Conservation (phyloP, 2,113 vertebrate species). For the Oplegnathus fasciatus region DNA sequence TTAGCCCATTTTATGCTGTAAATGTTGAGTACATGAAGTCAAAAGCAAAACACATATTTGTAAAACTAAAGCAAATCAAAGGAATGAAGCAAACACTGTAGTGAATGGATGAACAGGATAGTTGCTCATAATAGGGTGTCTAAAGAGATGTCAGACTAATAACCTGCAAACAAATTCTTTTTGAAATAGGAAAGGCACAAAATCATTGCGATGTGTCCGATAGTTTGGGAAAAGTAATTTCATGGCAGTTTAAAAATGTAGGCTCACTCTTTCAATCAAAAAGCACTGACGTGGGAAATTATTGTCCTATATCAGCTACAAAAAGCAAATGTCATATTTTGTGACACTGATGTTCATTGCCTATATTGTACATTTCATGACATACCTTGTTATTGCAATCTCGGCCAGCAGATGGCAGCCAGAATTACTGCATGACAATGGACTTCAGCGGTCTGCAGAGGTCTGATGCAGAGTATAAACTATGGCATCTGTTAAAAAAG, state of each 20-base stretch:
- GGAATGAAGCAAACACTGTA: too few species aligned
- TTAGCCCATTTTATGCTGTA: background rate
- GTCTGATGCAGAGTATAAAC: background rate
- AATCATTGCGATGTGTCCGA: background rate
- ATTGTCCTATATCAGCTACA: background rate
- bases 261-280: background rate
- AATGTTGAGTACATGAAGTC: background rate
- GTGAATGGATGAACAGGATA: background rate
- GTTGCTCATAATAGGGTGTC: background rate
- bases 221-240: background rate
- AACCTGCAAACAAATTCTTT: background rate
- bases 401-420: conserved; percentile 70
- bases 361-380: background rate
- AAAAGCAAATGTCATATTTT: background rate
- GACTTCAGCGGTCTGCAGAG: background rate
- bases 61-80: background rate
- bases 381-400: conserved; percentile 6
- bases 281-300: background rate
- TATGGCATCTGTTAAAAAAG: background rate
- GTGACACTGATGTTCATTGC: background rate
- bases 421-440: conserved; percentile 17
- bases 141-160: too few species aligned
- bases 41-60: background rate
- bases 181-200: background rate
- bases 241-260: background rate